These are phyloP conservation scores for Seira musarum DNA, from an alignment of 2,888 invertebrate genomes.

Conservation along the genomic window DNA sequence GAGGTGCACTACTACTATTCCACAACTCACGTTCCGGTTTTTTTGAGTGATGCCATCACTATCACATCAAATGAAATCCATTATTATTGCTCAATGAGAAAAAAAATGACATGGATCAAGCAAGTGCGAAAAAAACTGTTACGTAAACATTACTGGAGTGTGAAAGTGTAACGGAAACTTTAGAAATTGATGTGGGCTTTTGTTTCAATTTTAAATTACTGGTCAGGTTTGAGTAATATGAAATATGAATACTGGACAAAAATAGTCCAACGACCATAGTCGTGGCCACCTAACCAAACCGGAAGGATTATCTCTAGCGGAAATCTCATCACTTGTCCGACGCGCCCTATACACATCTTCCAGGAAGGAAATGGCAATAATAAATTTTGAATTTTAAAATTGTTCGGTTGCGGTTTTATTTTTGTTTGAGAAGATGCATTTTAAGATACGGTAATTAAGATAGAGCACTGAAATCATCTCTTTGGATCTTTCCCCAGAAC, in stretches of 20 bases:
- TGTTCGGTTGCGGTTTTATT: no score
- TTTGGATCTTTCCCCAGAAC: no score
- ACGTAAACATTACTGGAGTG: neutral
- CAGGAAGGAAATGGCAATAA: neutral
- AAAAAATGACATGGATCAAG: slow-evolving; percentile 10
- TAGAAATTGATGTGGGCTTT: neutral
- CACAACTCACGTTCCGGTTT: neutral
- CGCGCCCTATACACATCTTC: no score
- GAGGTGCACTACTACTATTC: slow-evolving; percentile 10
- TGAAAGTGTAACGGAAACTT: slow-evolving; percentile 9
- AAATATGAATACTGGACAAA: slow-evolving; percentile 29
- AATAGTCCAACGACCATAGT: neutral
- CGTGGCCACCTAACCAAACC: neutral
- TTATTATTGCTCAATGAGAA: neutral
- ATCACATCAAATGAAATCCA: no score
- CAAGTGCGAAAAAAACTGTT: slow-evolving; percentile 13
- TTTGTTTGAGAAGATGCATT: neutral
- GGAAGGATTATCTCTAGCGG: slow-evolving; percentile 24
- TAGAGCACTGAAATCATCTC: slow-evolving; percentile 19
- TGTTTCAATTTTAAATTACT: neutral
- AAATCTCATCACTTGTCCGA: slow-evolving; percentile 34
- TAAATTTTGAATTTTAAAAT: neutral
- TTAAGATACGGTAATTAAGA: slow-evolving; percentile 4
- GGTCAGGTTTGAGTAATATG: neutral
- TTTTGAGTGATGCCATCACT: neutral